Evolutionary conservation across 2,888 invertebrate genomes (phyloP), one percentile per base, ranked within the genome.

Genomic region (Craniophora ligustri): DNA sequence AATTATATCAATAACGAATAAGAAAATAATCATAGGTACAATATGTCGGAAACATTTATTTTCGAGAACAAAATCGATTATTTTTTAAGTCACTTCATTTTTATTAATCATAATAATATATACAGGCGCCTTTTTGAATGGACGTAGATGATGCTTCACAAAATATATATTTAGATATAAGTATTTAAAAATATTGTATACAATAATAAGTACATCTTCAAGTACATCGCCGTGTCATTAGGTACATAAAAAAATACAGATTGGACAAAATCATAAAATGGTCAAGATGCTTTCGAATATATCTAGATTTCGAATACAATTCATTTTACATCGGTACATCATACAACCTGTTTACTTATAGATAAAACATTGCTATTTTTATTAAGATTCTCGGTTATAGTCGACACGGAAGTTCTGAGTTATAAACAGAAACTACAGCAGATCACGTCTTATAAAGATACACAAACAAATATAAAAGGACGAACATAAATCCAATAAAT

Each of bases 61-160:
- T 84, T 83, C 85, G 86, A 89, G 85, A 88, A 83, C 72, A 86
- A 86, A 88, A 86, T 84, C 84, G 76, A 84, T 81, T 77, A 72
- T 61, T 63, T 75, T n/a, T 67, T 74, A 80, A 64, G 92, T 91
- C 92, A 92, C 92, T 92, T 92, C 92, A 92, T 91, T 90, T 76
- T 89, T 90, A 91, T 91, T 88, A 88, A 63, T 72, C 71, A 76
- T 63, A 66, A 26, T 50, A 63, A 56, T 49, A 67, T 47, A 42
- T 54, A 59, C 28, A 50, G 34, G 16, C 34, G 15, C 42, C 65
- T 56, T 47, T 56, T 48, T 21, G 21, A 50, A 15, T 30, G 13
- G 31, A 23, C 48, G 38, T 13, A 64, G 7, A 53, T 45, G 16
- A 59, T 41, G 3, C 5, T 35, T 35, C 7, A 49, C 26, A 35